These are phyloP conservation scores for Drosophila quinaria DNA, from an alignment of 2,888 invertebrate genomes.

Conservation along the genomic window DNA sequence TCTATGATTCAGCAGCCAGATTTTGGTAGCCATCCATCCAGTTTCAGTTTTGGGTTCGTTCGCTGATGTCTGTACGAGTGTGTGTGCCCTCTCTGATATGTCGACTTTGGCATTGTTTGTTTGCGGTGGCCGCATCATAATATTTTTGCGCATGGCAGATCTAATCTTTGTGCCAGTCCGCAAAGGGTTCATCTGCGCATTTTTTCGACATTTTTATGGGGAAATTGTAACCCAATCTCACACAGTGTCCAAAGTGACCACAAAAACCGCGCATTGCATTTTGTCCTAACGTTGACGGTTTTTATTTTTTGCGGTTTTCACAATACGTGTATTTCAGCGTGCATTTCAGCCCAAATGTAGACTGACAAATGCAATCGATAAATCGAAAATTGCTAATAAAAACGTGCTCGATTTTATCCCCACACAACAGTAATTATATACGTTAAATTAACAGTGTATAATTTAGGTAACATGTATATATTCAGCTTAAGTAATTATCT, in stretches of 20 bases:
- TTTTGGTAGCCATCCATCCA: constrained; percentile 76
- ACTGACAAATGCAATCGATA: constrained; percentile 68
- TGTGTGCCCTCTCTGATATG: constrained; percentile 60
- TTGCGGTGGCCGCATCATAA: constrained; percentile 77
- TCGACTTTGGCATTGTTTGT: constrained; percentile 70
- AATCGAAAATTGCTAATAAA: constrained; percentile 23
- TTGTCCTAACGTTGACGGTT: constrained; percentile 76
- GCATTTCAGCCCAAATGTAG: constrained; percentile 60
- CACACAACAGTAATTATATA: constrained; percentile 27
- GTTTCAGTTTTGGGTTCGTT: constrained; percentile 30
- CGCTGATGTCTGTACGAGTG: constrained; percentile 14
- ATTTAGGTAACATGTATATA: too few species aligned
- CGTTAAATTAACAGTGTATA: constrained; percentile 15
- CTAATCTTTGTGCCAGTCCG: constrained; percentile 69
- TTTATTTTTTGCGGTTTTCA: constrained; percentile 57
- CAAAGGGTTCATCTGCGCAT: constrained; percentile 53
- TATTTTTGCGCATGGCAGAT: constrained; percentile 80
- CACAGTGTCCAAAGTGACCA: constrained; percentile 52
- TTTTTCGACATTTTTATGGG: constrained; percentile 79
- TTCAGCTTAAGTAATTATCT: too few species aligned
- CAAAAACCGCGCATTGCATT: constrained; percentile 74
- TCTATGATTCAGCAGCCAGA: constrained; percentile 76
- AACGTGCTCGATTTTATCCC: not conserved
- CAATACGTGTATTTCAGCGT: not conserved
- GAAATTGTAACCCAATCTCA: constrained; percentile 77